phyloP scores from a whole-genome alignment of 2,113 vertebrate species.

The Ailurus styani region DNA sequence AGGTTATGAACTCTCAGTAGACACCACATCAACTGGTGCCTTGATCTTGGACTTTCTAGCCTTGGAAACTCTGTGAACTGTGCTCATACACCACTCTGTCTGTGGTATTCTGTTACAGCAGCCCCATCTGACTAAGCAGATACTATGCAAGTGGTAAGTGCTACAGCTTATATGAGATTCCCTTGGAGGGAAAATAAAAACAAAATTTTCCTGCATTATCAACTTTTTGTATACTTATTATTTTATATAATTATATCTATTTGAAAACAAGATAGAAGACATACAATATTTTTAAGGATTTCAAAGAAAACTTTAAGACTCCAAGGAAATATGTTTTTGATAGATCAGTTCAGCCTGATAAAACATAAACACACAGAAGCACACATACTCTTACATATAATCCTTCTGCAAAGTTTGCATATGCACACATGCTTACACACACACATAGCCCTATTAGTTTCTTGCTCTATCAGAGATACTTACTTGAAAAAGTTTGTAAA shows the following conservation, averaged over 20 bases:
- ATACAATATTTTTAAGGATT: background rate
- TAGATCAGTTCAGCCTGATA: background rate
- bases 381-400: background rate
- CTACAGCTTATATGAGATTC: background rate
- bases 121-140: background rate
- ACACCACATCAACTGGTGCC: background rate
- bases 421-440: background rate
- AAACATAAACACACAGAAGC: background rate
- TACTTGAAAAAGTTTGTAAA: background rate
- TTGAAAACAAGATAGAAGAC: background rate
- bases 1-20: background rate
- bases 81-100: background rate
- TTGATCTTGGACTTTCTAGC: background rate
- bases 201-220: background rate
- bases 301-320: background rate
- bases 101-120: background rate
- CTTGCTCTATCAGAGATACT: background rate
- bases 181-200: background rate
- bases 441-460: background rate
- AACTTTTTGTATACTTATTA: background rate
- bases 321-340: background rate
- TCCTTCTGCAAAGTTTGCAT: background rate
- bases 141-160: background rate
- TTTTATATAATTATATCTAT: background rate
- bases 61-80: background rate